A percentile compares a stretch with the other conserved stretches of the same genome.
Evolutionary conservation across 35 echinoderm and acorn worm genomes (phyloP).

Genomic region (Lytechinus variegatus): DNA sequence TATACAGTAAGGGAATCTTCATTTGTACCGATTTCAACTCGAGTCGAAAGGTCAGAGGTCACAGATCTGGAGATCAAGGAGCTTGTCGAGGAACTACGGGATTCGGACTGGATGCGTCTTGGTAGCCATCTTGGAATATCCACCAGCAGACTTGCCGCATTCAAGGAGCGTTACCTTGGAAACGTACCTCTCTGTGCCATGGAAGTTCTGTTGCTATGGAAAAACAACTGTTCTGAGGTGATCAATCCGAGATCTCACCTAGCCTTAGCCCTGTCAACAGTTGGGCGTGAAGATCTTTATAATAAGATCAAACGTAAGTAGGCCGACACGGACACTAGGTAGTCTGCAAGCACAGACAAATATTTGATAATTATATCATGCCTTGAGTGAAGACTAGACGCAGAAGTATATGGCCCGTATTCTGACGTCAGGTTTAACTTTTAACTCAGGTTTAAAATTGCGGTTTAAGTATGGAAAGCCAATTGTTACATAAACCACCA

Average conservation of each 20-base stretch:
- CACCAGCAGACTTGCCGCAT: neutral
- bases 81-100: slow-evolving; percentile 18
- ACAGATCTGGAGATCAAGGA: neutral
- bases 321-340: neutral
- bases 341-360: too few relatives aligned
- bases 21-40: neutral
- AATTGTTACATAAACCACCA: too few relatives aligned
- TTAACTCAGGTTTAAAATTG: too few relatives aligned
- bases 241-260: slow-evolving; percentile 33
- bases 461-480: too few relatives aligned
- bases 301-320: slow-evolving; percentile 31
- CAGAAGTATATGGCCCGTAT: too few relatives aligned
- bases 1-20: neutral
- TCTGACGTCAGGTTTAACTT: too few relatives aligned
- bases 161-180: neutral
- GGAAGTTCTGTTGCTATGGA: slow-evolving; percentile 44
- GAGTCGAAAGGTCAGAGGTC: slow-evolving; percentile 19
- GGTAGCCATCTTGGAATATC: slow-evolving; percentile 42
- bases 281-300: slow-evolving; percentile 30
- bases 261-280: slow-evolving; percentile 21
- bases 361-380: too few relatives aligned
- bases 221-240: slow-evolving; percentile 44
- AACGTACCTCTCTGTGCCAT: neutral
- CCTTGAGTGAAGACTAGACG: too few relatives aligned
- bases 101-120: neutral